Evolutionary conservation across 2,888 invertebrate species (phyloP).

Genomic region (Xanthia togata): DNA sequence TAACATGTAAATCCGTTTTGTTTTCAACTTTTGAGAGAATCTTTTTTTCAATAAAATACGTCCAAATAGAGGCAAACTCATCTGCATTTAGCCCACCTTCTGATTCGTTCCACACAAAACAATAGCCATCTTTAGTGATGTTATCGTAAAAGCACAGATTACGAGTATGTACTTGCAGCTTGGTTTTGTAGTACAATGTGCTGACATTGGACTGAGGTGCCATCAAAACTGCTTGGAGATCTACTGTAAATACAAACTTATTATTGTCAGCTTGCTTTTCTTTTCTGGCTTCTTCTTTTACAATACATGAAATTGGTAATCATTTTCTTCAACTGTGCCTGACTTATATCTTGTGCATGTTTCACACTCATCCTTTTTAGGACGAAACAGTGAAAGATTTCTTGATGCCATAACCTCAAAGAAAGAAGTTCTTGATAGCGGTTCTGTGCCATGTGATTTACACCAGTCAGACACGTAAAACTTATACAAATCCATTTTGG

Average conservation of each 20-base stretch:
- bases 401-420: constrained; percentile 8
- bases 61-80: constrained; percentile 53
- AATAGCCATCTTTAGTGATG: constrained; percentile 51
- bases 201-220: constrained; percentile 47
- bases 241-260: constrained; percentile 42
- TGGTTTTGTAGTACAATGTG: constrained; percentile 52
- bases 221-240: constrained; percentile 50
- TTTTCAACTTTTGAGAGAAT: constrained; percentile 12
- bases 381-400: constrained; percentile 14
- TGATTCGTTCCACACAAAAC: constrained; percentile 53
- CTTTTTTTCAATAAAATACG: constrained; percentile 30
- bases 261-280: constrained; percentile 39
- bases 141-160: constrained; percentile 38
- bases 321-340: constrained; percentile 24
- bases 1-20: constrained; percentile 8
- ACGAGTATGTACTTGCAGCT: constrained; percentile 51
- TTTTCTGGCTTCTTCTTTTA: constrained; percentile 29
- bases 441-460: constrained; percentile 19
- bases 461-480: constrained; percentile 42
- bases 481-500: constrained; percentile 27
- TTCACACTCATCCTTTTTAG: constrained; percentile 12
- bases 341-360: constrained; percentile 7
- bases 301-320: constrained; percentile 7
- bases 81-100: constrained; percentile 54
- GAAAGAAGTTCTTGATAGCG: constrained; percentile 19